Base-by-base conservation (phyloP, 2,797 vertebrate species). In the Myotis planiceps region DNA sequence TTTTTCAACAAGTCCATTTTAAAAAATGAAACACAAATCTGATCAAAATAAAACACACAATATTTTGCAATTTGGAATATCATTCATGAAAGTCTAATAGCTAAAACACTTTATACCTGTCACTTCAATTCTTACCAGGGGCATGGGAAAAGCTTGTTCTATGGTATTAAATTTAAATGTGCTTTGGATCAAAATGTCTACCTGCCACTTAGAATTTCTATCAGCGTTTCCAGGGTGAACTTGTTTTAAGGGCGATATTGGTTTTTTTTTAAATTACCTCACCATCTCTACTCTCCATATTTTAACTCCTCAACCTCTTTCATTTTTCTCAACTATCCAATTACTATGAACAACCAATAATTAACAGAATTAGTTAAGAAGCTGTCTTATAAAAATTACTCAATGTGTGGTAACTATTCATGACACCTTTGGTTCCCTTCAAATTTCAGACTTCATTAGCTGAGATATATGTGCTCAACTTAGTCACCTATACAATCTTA, bases 21-120 rank as follows among this genome's bases (percentile, higher is more conserved):
- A 45, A 79, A 88, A 90, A 90, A 95, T 81, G 12, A 76, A 96
- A 97, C 78, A 92, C 90, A 29, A 68, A 66, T 89, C 39, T 9
- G 53, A 92, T 97, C 71, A 97, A 97, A 93, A 32, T 83, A 47
- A 84, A 94, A 85, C 51, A 86, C 71, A 69, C 42, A 76, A 39
- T 82, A 92, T 82, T 92, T 88, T 88, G 71, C 19, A 94, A 58
- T 88, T 85, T 94, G 94, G 82, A 97, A 91, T 88, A 90, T 78
- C 83, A 89, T 86, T 87, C 51, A 95, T 49, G 3, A 78, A 78
- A 53, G 85, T 92, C n/a, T 55, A 94, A 92, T 16, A 95, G 79
- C 39, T 45, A 66, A 92, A 96, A 92, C 53, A 34, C 60, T 92
- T 92, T 90, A 88, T 95, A 27, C 0, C 55, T 97, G 84, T 86